These are phyloP conservation scores for Drosophila sordidula DNA, from an alignment of 2,888 invertebrate genomes.

Conservation along the genomic window DNA sequence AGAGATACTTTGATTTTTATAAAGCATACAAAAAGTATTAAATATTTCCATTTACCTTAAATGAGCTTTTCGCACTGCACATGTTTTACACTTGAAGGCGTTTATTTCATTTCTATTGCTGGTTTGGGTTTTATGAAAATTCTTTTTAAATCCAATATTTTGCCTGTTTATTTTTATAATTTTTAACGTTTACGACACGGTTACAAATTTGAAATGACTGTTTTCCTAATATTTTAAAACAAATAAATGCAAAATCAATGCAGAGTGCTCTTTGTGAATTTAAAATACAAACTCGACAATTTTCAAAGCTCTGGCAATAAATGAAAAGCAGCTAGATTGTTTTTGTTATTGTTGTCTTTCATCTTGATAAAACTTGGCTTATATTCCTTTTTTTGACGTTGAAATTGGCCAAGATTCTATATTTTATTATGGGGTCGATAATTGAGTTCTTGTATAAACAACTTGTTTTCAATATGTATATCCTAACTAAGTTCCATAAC, in stretches of 20 bases:
- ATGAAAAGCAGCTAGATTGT: too few relatives aligned
- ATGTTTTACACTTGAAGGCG: background rate
- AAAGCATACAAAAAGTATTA: background rate
- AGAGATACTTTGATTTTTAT: slow-evolving; percentile 41
- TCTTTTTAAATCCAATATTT: background rate
- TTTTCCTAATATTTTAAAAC: background rate
- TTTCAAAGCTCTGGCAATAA: background rate
- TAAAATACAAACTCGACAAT: background rate
- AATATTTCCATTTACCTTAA: background rate
- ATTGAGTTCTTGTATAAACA: too few relatives aligned
- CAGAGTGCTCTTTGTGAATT: background rate
- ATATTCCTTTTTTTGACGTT: too few relatives aligned
- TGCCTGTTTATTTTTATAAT: background rate
- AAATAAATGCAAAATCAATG: background rate
- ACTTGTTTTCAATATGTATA: too few relatives aligned
- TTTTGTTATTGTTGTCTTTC: too few relatives aligned
- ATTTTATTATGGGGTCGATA: too few relatives aligned
- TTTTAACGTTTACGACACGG: background rate
- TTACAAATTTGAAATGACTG: background rate
- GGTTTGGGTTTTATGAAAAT: background rate
- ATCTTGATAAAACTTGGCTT: too few relatives aligned
- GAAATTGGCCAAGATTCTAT: too few relatives aligned
- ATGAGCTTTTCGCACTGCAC: background rate
- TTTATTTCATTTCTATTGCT: background rate
- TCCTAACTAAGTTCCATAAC: too few relatives aligned